A percentile compares a stretch with the other conserved stretches of the same genome.
phyloP scores from a whole-genome alignment of 2,888 invertebrate species.

The Crocallis elinguaria region DNA sequence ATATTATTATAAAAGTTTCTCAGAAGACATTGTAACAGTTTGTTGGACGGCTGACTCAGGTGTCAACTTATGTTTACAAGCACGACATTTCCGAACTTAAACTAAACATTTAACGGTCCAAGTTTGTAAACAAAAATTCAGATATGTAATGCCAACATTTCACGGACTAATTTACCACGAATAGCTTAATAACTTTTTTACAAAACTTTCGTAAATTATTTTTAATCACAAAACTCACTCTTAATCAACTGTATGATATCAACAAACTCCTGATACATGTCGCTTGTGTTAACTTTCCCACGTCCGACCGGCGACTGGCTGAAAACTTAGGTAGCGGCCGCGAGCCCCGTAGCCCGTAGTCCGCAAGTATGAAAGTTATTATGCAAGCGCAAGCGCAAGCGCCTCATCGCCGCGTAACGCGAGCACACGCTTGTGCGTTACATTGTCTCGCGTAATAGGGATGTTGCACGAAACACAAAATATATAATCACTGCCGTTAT shows the following conservation, averaged over 20 bases:
- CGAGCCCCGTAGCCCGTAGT: conserved; percentile 6
- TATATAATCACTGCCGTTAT: no score
- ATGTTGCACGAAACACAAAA: conserved; percentile 17
- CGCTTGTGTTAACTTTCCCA: conserved; percentile 15
- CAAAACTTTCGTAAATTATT: not conserved
- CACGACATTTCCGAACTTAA: conserved; percentile 2
- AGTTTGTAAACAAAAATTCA: no score
- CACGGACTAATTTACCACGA: no score
- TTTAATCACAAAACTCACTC: conserved; percentile 33
- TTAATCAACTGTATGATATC: conserved; percentile 42
- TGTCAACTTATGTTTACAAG: conserved; percentile 11
- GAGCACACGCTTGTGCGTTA: conserved; percentile 6
- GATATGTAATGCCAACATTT: no score
- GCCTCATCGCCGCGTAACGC: conserved; percentile 13
- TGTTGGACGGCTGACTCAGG: not conserved
- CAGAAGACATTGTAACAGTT: not conserved
- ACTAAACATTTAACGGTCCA: not conserved
- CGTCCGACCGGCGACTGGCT: conserved; percentile 4
- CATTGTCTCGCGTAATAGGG: conserved; percentile 16
- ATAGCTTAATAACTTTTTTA: not conserved
- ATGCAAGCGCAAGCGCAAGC: no score
- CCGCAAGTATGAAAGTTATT: conserved; percentile 26
- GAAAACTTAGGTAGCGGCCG: conserved; percentile 7
- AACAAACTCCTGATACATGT: conserved; percentile 44
- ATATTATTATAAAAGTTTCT: no score